Percentiles rank a stretch among this genome's conserved stretches.
Evolutionary conservation across 1,140 invertebrate genomes (phyloP).

Genomic region (Temnothorax longispinosus): DNA sequence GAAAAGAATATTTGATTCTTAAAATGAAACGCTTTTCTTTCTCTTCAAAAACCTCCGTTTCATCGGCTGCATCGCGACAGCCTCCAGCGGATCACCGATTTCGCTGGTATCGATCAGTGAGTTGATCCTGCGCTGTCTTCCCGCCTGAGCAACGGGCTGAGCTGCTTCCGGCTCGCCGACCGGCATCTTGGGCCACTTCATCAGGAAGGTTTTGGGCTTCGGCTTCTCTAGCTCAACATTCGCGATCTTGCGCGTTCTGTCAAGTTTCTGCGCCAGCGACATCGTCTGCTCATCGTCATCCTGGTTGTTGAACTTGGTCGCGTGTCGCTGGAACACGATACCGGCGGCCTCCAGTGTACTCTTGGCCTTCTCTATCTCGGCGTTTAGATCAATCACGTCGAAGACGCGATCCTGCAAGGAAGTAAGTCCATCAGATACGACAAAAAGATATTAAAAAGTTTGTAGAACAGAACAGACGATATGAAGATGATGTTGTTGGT

Average conservation of each 20-base stretch:
- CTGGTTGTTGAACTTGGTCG: slow-evolving; percentile 82
- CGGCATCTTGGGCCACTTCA: slow-evolving; percentile 78
- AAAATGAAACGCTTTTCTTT: slow-evolving; percentile 83
- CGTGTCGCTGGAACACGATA: slow-evolving; percentile 79
- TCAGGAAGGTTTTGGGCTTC: slow-evolving; percentile 60
- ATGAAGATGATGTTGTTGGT: background rate
- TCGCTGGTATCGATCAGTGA: slow-evolving; percentile 74
- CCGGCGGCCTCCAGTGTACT: slow-evolving; percentile 80
- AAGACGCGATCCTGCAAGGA: slow-evolving; percentile 81
- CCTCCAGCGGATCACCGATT: slow-evolving; percentile 60
- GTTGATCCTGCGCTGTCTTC: slow-evolving; percentile 68
- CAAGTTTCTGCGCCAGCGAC: slow-evolving; percentile 75
- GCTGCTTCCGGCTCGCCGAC: slow-evolving; percentile 61
- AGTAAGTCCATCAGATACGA: background rate
- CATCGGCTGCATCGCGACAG: slow-evolving; percentile 55
- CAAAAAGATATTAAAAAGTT: background rate
- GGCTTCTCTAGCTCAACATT: slow-evolving; percentile 64
- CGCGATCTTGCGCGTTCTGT: slow-evolving; percentile 76
- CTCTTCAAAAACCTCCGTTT: slow-evolving; percentile 77
- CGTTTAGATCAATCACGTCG: slow-evolving; percentile 82
- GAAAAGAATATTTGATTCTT: slow-evolving; percentile 21
- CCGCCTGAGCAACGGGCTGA: background rate
- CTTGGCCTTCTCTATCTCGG: slow-evolving; percentile 83
- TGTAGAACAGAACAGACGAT: background rate
- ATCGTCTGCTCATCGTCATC: slow-evolving; percentile 64